These are phyloP conservation scores for Bubo bubo DNA, from an alignment of 2,113 vertebrate genomes.

Conservation along the genomic window DNA sequence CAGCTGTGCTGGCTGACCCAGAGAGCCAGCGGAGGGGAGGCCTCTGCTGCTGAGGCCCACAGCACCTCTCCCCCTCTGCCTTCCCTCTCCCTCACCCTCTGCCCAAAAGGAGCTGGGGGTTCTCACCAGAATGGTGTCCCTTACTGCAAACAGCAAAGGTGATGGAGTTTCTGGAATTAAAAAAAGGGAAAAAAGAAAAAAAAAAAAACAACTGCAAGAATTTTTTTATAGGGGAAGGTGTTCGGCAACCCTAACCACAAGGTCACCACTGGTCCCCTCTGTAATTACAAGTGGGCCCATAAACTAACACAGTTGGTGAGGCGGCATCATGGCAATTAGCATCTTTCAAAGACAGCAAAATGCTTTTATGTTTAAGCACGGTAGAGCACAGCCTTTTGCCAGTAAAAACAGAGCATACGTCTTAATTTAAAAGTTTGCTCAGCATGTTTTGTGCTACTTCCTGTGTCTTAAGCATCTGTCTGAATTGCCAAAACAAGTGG, in stretches of 20 bases:
- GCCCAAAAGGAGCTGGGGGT: background rate
- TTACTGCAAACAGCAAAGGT: background rate
- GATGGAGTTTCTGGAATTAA: background rate
- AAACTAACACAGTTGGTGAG: background rate
- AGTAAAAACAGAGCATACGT: slow-evolving; percentile 56
- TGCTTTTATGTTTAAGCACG: slow-evolving; percentile 19
- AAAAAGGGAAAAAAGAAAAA: background rate
- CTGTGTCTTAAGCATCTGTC: slow-evolving; percentile 65
- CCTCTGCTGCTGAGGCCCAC: accelerated
- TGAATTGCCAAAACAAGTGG: slow-evolving; percentile 53
- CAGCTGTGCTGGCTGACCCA: background rate
- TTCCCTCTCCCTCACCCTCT: accelerated
- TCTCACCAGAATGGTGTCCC: background rate
- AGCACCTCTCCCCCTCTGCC: no score
- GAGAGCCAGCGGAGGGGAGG: background rate
- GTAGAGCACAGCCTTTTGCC: slow-evolving; percentile 32
- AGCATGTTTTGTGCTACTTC: slow-evolving; percentile 60
- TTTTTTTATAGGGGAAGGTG: background rate
- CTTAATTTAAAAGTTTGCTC: slow-evolving; percentile 70
- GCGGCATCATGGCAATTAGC: background rate
- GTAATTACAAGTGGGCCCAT: background rate
- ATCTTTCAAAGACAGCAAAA: slow-evolving; percentile 39
- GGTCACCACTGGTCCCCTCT: background rate
- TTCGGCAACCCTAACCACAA: background rate
- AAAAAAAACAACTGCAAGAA: background rate